Percentiles rank a stretch among this genome's conserved stretches.
phyloP scores from a whole-genome alignment of 2,888 invertebrate genomes.

The Lasioglossum pauxillum region DNA sequence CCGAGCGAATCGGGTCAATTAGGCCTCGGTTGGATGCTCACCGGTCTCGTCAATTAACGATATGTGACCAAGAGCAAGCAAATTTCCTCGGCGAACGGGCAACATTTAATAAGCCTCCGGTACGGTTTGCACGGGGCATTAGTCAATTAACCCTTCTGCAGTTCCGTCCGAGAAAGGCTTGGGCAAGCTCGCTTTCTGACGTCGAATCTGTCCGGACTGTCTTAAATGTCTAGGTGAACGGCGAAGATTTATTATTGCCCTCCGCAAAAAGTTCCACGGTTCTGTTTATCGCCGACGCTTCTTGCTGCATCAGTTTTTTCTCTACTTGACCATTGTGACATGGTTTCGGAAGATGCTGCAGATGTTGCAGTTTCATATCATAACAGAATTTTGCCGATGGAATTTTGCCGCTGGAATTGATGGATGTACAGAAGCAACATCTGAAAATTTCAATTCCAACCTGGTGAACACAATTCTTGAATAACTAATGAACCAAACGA shows the following conservation, averaged over 20 bases:
- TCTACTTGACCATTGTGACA: background rate
- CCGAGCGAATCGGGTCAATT: conserved; percentile 33
- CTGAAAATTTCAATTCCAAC: no score
- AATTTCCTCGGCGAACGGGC: conserved; percentile 34
- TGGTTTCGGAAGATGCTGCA: background rate
- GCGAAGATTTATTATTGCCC: conserved; percentile 30
- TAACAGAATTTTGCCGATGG: no score
- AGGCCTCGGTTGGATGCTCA: conserved; percentile 16
- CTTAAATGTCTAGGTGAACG: conserved; percentile 12
- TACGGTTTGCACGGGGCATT: conserved; percentile 18
- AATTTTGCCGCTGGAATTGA: no score
- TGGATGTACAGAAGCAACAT: no score
- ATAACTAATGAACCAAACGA: no score
- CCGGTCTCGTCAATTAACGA: conserved; percentile 36
- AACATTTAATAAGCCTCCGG: conserved; percentile 18
- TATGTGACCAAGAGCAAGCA: conserved; percentile 43
- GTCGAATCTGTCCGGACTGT: conserved; percentile 19
- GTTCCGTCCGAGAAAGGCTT: conserved; percentile 8
- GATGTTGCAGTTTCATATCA: no score
- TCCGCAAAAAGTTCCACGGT: background rate
- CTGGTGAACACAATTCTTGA: no score
- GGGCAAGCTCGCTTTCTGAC: conserved; percentile 11
- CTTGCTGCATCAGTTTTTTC: background rate
- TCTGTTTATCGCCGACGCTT: background rate
- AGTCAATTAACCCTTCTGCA: conserved; percentile 19